Conservation (phyloP, 2,797 vertebrate species). For the Simalia tracyae region DNA sequence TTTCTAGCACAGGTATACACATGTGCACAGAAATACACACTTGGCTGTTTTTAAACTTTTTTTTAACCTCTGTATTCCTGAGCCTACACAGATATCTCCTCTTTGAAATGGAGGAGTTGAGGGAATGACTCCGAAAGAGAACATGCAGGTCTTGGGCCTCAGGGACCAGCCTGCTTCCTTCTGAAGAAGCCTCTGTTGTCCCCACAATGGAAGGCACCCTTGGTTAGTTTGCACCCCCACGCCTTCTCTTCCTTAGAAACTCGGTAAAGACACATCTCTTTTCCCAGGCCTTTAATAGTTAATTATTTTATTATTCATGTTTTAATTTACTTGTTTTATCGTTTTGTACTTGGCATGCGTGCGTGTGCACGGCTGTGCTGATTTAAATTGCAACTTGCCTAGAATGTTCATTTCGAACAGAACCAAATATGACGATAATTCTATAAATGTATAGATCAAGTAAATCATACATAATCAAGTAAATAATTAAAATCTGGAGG, state of each 20-base stretch:
- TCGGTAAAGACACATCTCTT: background rate
- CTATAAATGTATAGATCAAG: background rate
- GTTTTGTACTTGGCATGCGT: background rate
- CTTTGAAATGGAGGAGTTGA: background rate
- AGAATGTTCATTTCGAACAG: background rate
- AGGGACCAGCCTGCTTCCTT: background rate
- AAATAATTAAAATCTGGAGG: background rate
- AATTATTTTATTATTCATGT: accelerated
- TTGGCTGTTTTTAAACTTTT: background rate
- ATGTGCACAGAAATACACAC: background rate
- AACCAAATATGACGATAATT: background rate
- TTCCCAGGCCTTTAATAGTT: background rate
- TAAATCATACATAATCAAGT: background rate
- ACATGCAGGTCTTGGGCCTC: background rate
- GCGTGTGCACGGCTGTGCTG: background rate
- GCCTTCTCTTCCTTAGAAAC: background rate
- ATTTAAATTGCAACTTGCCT: background rate
- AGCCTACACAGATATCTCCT: background rate
- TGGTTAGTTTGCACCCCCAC: background rate
- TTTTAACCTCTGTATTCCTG: background rate
- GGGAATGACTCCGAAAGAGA: background rate
- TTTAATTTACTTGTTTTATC: accelerated
- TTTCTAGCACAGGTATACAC: background rate
- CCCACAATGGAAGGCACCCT: background rate
- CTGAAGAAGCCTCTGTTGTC: background rate